phyloP scores from a whole-genome alignment of 2,797 vertebrate species.

The Anisognathus igniventris region DNA sequence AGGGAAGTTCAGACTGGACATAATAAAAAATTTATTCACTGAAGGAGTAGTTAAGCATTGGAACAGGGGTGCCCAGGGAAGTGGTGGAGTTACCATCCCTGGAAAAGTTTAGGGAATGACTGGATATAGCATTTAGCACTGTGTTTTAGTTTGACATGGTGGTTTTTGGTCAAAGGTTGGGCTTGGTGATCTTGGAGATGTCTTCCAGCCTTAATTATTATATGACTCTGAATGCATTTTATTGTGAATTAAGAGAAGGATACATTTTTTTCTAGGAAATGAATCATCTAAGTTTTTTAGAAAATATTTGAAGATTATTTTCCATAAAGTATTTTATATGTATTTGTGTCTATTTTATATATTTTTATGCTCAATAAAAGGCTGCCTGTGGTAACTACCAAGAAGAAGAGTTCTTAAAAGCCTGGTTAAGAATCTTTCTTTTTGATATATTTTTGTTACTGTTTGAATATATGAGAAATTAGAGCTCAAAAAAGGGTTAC shows the following conservation, averaged over 20 bases:
- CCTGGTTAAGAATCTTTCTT: background rate
- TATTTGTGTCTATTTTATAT: background rate
- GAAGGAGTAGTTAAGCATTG: background rate
- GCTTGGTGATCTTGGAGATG: background rate
- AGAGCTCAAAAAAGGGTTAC: background rate
- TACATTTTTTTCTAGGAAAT: background rate
- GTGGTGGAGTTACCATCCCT: background rate
- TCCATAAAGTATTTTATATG: background rate
- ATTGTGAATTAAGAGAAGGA: background rate
- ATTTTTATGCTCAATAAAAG: background rate
- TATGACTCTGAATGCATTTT: background rate
- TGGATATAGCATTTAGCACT: accelerated
- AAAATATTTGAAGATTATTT: background rate
- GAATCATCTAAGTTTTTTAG: accelerated
- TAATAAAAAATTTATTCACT: background rate
- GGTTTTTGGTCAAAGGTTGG: background rate
- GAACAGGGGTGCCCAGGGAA: background rate
- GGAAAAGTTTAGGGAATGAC: background rate
- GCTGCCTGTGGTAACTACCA: background rate
- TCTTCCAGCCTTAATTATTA: background rate
- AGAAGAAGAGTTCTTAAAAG: background rate
- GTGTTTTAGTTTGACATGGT: background rate
- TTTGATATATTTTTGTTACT: background rate
- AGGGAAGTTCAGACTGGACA: background rate
- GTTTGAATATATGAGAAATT: background rate